Base-by-base conservation (phyloP, 2,797 vertebrate species). In the Phyllotis vaccarum region DNA sequence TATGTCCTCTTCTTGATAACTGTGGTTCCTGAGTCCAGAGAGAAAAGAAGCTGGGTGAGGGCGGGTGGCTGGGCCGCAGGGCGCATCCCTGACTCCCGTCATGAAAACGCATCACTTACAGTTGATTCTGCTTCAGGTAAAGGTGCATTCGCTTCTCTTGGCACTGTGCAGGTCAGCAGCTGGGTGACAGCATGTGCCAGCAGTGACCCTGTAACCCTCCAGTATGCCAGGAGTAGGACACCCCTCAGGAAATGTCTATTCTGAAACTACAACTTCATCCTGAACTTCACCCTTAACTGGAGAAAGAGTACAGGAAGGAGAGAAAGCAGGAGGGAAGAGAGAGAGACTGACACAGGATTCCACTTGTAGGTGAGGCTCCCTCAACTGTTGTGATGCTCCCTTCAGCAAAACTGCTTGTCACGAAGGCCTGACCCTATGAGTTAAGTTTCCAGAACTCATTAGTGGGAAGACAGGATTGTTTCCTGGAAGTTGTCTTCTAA, bases 21-120 rank as follows among this genome's bases (percentile, higher is more conserved):
- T 52, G 52, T 46, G 86, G 58, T 64, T 92, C 95, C 95, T 97
- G 37, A 0, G 43, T 16, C 52, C 68, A 93, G 96, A 97, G 31
- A 46, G 72, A 95, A 94, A 83, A 66, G 62, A 93, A 88, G 68
- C 43, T 10, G 22, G 76, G 21, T 92, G 40, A 22, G 40, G 54
- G 66, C 54, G 76, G 1, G 64, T 3, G 12, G 17, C 1, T 0
- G 56, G n/a, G 54, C 54, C 43, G 46, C 1, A 10, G 2, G 54
- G 43, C 19, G 6, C 27, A n/a, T 80, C 31, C 7, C 8, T 8
- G 52, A 62, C 76, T 46, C 0, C 0, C 0, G 1, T 54, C n/a
- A 17, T 4, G 21, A 66, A 49, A 17, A n/a, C 0, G 9, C 3
- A 0, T 31, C 5, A 27, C 17, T 3, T 1, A 8, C 21, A 1